Percentiles rank a stretch among this genome's conserved stretches.
Conservation (phyloP, 1,140 invertebrate species). For the Calliphora vicina region DNA sequence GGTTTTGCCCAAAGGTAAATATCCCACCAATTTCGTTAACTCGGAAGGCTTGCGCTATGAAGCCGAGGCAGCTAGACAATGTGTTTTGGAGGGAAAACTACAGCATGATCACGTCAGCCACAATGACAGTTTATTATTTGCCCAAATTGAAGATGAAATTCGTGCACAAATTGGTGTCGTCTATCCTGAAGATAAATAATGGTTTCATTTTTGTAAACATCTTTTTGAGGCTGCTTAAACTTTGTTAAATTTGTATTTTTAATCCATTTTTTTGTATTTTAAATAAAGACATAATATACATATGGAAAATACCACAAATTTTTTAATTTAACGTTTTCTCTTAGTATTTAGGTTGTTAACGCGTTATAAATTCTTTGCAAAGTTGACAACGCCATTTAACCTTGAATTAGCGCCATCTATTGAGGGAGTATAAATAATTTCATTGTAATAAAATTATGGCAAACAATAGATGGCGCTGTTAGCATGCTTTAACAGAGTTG, state of each 20-base stretch:
- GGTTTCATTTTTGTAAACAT: background rate
- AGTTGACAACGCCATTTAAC: no score
- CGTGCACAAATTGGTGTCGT: slow-evolving; percentile 70
- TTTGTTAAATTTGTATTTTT: background rate
- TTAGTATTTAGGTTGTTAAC: no score
- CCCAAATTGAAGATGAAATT: slow-evolving; percentile 73
- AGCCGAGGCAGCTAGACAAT: slow-evolving; percentile 75
- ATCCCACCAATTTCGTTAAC: slow-evolving; percentile 71
- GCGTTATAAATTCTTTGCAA: no score
- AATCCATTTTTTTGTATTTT: background rate
- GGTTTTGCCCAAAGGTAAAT: slow-evolving; percentile 66
- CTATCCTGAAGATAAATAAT: slow-evolving; percentile 23
- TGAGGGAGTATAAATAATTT: no score
- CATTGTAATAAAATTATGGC: no score
- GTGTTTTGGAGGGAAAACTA: slow-evolving; percentile 70
- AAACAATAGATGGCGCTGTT: no score
- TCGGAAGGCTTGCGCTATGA: slow-evolving; percentile 77
- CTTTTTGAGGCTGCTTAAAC: background rate
- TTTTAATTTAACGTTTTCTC: background rate
- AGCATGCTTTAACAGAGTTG: no score
- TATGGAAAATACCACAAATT: no score
- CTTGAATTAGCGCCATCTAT: no score
- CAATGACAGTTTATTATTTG: slow-evolving; percentile 70
- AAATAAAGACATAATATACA: no score
- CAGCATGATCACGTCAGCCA: slow-evolving; percentile 71